Conservation (phyloP, 1,140 invertebrate species). For the Pseudoatta argentina region DNA sequence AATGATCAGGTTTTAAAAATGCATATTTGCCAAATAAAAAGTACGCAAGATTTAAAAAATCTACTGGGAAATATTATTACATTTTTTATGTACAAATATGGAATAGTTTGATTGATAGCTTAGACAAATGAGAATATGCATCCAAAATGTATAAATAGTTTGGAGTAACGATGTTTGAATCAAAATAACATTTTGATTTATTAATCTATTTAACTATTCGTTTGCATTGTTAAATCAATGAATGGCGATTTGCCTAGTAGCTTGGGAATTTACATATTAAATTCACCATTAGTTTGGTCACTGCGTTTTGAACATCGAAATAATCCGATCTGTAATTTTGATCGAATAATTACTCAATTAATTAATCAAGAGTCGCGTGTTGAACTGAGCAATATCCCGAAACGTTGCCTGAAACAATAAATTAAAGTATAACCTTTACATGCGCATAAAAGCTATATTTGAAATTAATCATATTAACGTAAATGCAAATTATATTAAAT, state of each 20-base stretch:
- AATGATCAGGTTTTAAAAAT: background rate
- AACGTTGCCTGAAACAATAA: slow-evolving; percentile 50
- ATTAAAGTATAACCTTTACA: slow-evolving; percentile 29
- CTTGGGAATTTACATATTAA: slow-evolving; percentile 59
- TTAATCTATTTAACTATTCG: slow-evolving; percentile 48
- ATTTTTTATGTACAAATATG: background rate
- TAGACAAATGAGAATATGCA: background rate
- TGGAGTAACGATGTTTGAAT: slow-evolving; percentile 7
- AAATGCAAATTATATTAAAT: slow-evolving; percentile 43
- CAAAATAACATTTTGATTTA: slow-evolving; percentile 48
- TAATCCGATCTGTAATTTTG: slow-evolving; percentile 62
- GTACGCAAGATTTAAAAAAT: background rate
- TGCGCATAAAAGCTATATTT: slow-evolving; percentile 10
- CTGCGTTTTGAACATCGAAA: slow-evolving; percentile 52
- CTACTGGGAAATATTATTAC: background rate
- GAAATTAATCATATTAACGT: slow-evolving; percentile 56
- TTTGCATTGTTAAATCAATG: slow-evolving; percentile 45
- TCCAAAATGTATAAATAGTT: slow-evolving; percentile 27
- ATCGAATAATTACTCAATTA: slow-evolving; percentile 64
- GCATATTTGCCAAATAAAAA: background rate
- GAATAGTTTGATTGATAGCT: background rate
- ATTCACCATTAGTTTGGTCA: slow-evolving; percentile 47
- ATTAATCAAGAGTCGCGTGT: slow-evolving; percentile 59
- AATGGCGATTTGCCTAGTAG: slow-evolving; percentile 38
- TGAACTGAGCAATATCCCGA: slow-evolving; percentile 41